These are phyloP conservation scores for Elanoides forficatus DNA, from an alignment of 2,113 vertebrate species.

Conservation along the genomic window DNA sequence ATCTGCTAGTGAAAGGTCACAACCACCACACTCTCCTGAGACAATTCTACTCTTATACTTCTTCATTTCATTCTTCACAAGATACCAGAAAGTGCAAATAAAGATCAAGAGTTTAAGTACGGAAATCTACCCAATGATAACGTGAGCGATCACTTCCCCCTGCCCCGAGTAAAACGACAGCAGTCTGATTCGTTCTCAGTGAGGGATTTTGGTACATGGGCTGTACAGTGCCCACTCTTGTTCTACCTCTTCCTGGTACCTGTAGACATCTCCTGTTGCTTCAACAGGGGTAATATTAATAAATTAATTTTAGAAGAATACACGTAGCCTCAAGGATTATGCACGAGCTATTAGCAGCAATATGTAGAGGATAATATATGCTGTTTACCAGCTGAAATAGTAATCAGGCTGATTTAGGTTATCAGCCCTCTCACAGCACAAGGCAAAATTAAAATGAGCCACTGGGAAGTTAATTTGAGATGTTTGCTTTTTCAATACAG, in stretches of 20 bases:
- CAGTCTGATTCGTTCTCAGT: neutral
- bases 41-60: neutral
- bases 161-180: neutral
- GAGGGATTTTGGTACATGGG: neutral
- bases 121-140: neutral
- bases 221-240: neutral
- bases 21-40: neutral
- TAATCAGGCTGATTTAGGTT: constrained; percentile 4
- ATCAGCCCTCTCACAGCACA: neutral
- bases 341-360: neutral
- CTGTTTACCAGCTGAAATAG: neutral
- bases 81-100: neutral
- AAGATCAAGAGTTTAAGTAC: neutral
- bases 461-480: neutral
- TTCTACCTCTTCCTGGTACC: neutral
- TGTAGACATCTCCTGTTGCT: neutral
- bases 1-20: neutral
- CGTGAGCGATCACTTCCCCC: neutral
- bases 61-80: neutral
- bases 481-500: neutral
- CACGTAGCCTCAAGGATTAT: neutral
- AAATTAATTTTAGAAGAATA: constrained; percentile 29
- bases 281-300: neutral
- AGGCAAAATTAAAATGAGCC: neutral
- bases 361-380: neutral